phyloP scores from a whole-genome alignment of 2,888 invertebrate species.

The Hydriomena furcata region DNA sequence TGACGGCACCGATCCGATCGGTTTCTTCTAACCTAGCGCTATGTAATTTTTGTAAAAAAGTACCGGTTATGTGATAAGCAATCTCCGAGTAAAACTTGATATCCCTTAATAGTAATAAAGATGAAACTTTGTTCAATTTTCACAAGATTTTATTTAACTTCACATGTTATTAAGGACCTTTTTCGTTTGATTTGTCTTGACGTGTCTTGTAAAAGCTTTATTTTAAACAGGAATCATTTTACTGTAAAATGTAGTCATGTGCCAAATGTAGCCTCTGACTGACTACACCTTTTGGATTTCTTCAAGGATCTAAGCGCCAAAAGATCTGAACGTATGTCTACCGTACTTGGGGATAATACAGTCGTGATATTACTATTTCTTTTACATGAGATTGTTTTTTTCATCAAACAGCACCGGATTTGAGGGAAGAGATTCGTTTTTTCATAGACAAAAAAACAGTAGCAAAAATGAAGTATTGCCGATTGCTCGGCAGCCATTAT shows the following conservation, averaged over 20 bases:
- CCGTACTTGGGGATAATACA: too few species aligned
- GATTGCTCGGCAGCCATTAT: constrained; percentile 79
- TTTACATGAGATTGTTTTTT: not conserved
- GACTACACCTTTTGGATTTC: too few species aligned
- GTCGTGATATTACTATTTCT: too few species aligned
- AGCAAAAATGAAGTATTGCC: constrained; percentile 81
- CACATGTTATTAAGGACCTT: too few species aligned
- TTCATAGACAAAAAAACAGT: constrained; percentile 67
- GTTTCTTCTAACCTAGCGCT: constrained; percentile 56
- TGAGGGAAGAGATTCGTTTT: constrained; percentile 52
- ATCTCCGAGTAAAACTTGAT: constrained; percentile 31
- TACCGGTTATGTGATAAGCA: constrained; percentile 32
- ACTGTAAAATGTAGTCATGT: too few species aligned
- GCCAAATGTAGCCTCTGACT: too few species aligned
- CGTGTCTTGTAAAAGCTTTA: too few species aligned
- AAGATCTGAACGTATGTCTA: too few species aligned
- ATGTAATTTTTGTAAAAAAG: constrained; percentile 67
- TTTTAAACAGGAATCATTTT: too few species aligned
- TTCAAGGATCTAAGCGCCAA: too few species aligned
- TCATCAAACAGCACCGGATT: constrained; percentile 37
- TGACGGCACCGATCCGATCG: constrained; percentile 63
- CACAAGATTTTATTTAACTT: too few species aligned
- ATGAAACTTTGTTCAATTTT: not conserved
- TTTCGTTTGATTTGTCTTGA: too few species aligned
- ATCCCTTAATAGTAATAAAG: constrained; percentile 1